Percentiles rank a stretch among this genome's conserved stretches.
Evolutionary conservation across 2,888 invertebrate species (phyloP).

Genomic region (Gymnocheta viridis): DNA sequence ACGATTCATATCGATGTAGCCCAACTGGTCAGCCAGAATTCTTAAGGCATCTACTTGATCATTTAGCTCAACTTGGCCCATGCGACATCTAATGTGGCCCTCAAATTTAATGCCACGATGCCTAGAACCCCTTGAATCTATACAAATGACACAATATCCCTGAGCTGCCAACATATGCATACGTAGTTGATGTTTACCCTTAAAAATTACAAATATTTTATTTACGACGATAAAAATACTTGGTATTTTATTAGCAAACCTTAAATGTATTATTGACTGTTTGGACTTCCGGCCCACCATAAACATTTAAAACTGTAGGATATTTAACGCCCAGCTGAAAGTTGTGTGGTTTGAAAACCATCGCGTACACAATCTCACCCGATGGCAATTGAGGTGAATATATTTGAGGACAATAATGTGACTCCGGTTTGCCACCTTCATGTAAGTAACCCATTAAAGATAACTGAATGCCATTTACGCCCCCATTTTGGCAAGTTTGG

Average conservation of each 20-base stretch:
- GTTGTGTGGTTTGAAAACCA: constrained; percentile 93
- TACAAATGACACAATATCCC: constrained; percentile 97
- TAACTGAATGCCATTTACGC: constrained; percentile 86
- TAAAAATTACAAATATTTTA: constrained; percentile 2
- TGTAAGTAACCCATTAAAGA: constrained; percentile 88
- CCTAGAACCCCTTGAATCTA: constrained; percentile 97
- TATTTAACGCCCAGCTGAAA: constrained; percentile 85
- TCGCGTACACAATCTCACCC: constrained; percentile 90
- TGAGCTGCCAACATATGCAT: constrained; percentile 97
- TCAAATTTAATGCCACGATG: constrained; percentile 97
- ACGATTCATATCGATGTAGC: constrained; percentile 94
- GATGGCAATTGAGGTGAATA: constrained; percentile 87
- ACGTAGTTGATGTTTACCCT: constrained; percentile 94
- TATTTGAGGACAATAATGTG: constrained; percentile 87
- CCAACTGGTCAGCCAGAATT: constrained; percentile 91
- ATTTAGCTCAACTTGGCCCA: constrained; percentile 96
- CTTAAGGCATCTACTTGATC: constrained; percentile 97
- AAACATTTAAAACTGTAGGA: constrained; percentile 97
- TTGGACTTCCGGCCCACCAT: constrained; percentile 99
- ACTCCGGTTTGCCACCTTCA: constrained; percentile 85
- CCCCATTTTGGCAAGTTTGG: constrained; percentile 85
- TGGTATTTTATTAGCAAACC: constrained; percentile 82
- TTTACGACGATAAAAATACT: background rate
- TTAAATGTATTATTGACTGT: constrained; percentile 97
- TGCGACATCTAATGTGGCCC: constrained; percentile 91